Percentiles rank a stretch among this genome's conserved stretches.
These are phyloP conservation scores for Tetanocera ferruginea DNA, from an alignment of 2,888 invertebrate genomes.

Conservation along the genomic window DNA sequence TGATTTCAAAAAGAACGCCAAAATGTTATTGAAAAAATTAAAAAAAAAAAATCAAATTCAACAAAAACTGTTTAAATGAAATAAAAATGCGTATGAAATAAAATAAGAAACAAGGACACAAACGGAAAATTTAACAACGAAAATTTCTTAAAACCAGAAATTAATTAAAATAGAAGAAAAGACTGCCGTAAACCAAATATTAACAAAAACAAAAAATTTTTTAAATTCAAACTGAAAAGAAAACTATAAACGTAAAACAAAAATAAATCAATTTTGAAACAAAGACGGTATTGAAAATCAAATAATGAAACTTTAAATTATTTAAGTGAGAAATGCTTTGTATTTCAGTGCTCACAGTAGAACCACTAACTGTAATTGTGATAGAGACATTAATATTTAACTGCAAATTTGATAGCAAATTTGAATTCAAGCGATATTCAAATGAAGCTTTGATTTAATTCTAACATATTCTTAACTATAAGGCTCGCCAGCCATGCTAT, in stretches of 20 bases:
- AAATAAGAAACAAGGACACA: background rate
- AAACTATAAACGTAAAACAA: too few species aligned
- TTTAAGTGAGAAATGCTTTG: background rate
- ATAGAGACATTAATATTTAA: too few species aligned
- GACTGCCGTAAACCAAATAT: background rate
- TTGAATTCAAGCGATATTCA: too few species aligned
- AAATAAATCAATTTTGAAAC: background rate
- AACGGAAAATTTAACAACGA: background rate
- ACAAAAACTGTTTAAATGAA: background rate
- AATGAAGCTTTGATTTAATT: too few species aligned
- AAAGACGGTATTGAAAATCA: background rate
- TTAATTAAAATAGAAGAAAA: background rate
- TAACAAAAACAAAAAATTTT: background rate
- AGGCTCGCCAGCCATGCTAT: too few species aligned
- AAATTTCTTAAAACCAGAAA: background rate
- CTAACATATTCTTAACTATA: too few species aligned
- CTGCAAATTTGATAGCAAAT: too few species aligned
- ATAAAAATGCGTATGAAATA: background rate
- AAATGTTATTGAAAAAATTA: slow-evolving; percentile 39
- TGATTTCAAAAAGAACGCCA: too few species aligned
- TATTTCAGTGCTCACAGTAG: too few species aligned
- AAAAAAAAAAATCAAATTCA: slow-evolving; percentile 42
- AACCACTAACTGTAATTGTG: too few species aligned
- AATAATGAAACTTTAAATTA: background rate
- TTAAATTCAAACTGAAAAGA: background rate